phyloP scores from a whole-genome alignment of 2,113 vertebrate species.

The Rissa tridactyla region DNA sequence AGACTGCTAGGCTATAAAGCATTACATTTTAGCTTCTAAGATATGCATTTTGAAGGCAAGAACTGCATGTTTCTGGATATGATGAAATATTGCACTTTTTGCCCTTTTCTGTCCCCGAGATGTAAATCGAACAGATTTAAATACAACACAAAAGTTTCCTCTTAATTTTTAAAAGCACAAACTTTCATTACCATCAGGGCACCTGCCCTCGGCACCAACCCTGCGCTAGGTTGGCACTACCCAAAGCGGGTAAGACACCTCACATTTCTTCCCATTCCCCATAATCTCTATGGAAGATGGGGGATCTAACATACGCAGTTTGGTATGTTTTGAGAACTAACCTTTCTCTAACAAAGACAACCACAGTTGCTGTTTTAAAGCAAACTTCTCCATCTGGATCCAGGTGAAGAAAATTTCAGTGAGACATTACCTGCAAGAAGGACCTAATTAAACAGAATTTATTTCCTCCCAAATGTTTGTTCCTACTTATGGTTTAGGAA shows the following conservation, averaged over 20 bases:
- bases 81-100: not conserved
- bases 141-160: rapidly evolving
- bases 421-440: not conserved
- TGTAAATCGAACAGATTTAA: not conserved
- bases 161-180: not conserved
- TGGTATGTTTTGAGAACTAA: not conserved
- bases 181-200: not conserved
- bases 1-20: not conserved
- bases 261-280: not conserved
- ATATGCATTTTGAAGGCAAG: not conserved
- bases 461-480: not conserved
- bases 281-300: rapidly evolving
- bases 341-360: not conserved
- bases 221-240: not conserved
- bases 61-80: not conserved
- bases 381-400: not conserved
- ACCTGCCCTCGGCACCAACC: too few relatives aligned
- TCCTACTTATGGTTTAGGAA: not conserved
- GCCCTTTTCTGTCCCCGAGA: not conserved
- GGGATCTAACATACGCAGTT: rapidly evolving
- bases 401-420: not conserved
- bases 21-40: not conserved
- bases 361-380: not conserved
- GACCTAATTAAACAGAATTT: not conserved
- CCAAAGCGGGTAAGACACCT: not conserved